Percentiles rank a stretch among this genome's conserved stretches.
Evolutionary conservation across 53 echinoderm and acorn worm genomes (phyloP).

Genomic region (Arbacia lixula): DNA sequence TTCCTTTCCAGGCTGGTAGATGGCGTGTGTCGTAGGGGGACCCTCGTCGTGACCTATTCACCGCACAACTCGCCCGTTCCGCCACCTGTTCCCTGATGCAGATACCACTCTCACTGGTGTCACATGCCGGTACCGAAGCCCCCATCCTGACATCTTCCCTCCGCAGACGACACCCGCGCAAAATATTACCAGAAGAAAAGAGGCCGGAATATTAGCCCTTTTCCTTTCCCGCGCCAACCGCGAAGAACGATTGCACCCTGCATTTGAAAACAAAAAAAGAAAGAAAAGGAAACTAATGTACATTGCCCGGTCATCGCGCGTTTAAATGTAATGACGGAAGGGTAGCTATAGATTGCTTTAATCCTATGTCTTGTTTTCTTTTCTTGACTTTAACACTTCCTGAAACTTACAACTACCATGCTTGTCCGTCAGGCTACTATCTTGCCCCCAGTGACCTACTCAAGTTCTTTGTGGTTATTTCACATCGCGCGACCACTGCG

Average conservation of each 20-base stretch:
- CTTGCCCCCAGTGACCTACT: too few relatives aligned
- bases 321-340: too few relatives aligned
- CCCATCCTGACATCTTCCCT: background rate
- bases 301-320: background rate
- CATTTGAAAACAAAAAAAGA: too few relatives aligned
- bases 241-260: too few relatives aligned
- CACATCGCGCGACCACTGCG: too few relatives aligned
- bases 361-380: too few relatives aligned
- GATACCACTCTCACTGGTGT: background rate
- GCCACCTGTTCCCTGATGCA: constrained; percentile 16
- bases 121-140: background rate
- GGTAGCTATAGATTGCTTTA: too few relatives aligned
- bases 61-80: background rate
- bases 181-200: background rate
- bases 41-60: constrained; percentile 26
- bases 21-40: background rate
- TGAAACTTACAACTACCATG: too few relatives aligned
- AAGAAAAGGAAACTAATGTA: too few relatives aligned
- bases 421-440: too few relatives aligned
- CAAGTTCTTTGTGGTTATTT: too few relatives aligned
- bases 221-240: background rate
- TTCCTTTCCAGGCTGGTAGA: background rate
- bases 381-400: too few relatives aligned
- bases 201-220: background rate
- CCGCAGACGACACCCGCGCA: constrained; percentile 20